These are phyloP conservation scores for Tupiocoris notatus DNA, from an alignment of 2,888 invertebrate genomes.

Conservation along the genomic window DNA sequence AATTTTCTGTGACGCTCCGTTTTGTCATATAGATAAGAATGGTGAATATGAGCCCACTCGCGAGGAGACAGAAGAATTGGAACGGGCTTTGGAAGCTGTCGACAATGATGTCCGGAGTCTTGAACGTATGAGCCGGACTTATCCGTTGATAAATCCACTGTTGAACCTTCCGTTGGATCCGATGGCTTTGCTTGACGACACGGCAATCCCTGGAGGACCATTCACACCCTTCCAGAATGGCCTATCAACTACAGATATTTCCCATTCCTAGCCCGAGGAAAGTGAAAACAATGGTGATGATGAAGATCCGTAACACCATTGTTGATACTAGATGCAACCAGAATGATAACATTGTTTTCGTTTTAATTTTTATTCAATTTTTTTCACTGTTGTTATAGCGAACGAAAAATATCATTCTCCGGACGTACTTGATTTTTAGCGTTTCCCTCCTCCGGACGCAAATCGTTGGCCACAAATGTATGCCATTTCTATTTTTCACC, in stretches of 20 bases:
- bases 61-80: slow-evolving; percentile 85
- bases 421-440: background rate
- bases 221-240: slow-evolving; percentile 47
- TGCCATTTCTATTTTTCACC: no score
- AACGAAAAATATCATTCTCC: no score
- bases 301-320: background rate
- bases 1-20: no score
- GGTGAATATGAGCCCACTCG: slow-evolving; percentile 70
- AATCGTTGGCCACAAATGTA: background rate
- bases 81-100: slow-evolving; percentile 77
- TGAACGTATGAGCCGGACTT: slow-evolving; percentile 65
- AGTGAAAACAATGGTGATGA: background rate
- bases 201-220: slow-evolving; percentile 26
- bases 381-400: no score
- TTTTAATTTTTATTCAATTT: no score
- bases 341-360: background rate
- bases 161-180: slow-evolving; percentile 44
- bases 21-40: slow-evolving; percentile 61
- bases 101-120: slow-evolving; percentile 62
- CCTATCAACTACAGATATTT: slow-evolving; percentile 43
- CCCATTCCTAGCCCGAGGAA: slow-evolving; percentile 42
- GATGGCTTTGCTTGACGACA: slow-evolving; percentile 44
- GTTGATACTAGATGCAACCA: no score
- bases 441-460: background rate
- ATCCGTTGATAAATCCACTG: slow-evolving; percentile 40